Evolutionary conservation across 2,888 invertebrate genomes (phyloP).

Genomic region (Augiades crinisus): DNA sequence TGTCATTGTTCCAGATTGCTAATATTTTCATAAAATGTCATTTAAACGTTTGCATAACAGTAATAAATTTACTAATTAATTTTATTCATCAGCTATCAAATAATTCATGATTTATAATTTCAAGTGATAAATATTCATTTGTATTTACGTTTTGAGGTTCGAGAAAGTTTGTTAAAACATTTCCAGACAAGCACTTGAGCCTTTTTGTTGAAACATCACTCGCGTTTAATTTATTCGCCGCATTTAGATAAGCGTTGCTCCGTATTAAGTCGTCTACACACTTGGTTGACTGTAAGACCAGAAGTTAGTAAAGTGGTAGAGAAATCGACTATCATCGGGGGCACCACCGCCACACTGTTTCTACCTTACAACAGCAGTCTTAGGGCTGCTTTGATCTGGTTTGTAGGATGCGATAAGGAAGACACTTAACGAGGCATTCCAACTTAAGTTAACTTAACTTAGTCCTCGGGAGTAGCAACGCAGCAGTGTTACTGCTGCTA

Average conservation of each 20-base stretch:
- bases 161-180: conserved; percentile 1
- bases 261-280: conserved; percentile 10
- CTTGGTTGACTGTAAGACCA: neutral
- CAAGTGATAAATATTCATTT: conserved; percentile 9
- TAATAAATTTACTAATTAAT: neutral
- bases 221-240: conserved; percentile 20
- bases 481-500: too few relatives aligned
- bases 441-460: too few relatives aligned
- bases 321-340: too few relatives aligned
- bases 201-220: conserved; percentile 17
- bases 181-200: conserved; percentile 2
- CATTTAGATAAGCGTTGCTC: conserved; percentile 25
- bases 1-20: neutral
- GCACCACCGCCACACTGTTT: too few relatives aligned
- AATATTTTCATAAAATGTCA: neutral
- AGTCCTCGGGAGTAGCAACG: too few relatives aligned
- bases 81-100: neutral
- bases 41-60: neutral
- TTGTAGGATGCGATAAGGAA: too few relatives aligned
- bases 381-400: too few relatives aligned
- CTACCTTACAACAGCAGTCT: too few relatives aligned
- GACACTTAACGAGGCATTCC: too few relatives aligned
- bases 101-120: conserved; percentile 3
- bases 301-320: too few relatives aligned
- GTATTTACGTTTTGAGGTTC: conserved; percentile 5